A percentile compares a stretch with the other conserved stretches of the same genome.
Evolutionary conservation across 1,140 invertebrate genomes (phyloP).

Genomic region (Alviniconcha marisindica): DNA sequence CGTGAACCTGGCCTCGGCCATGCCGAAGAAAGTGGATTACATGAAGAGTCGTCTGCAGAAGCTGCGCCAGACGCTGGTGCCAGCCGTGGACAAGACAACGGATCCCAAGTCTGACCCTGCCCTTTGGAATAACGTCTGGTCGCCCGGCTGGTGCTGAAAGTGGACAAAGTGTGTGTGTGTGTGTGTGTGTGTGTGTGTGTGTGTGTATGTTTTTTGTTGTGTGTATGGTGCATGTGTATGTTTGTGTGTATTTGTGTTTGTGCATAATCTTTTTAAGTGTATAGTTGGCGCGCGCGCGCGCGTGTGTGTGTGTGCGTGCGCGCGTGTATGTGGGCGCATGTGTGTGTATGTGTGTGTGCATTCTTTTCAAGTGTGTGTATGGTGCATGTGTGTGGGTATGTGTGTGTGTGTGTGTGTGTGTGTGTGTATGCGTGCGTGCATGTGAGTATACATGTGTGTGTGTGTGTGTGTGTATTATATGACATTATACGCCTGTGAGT

Average conservation of each 20-base stretch:
- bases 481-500: not conserved
- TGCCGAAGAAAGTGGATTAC: not conserved
- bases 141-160: constrained; percentile 21
- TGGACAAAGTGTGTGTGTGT: not conserved
- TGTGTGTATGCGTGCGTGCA: not conserved
- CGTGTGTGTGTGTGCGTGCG: not conserved
- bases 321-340: not conserved
- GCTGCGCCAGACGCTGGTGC: constrained; percentile 2
- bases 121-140: not conserved
- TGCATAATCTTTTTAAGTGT: too few species aligned
- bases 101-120: not conserved
- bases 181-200: not conserved
- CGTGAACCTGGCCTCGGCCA: not conserved
- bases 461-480: too few species aligned
- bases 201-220: not conserved
- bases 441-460: not conserved
- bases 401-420: not conserved
- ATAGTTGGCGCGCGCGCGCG: not conserved
- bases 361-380: too few species aligned
- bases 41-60: not conserved
- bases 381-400: not conserved
- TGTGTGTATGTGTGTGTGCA: not conserved
- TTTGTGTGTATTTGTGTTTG: not conserved
- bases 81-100: not conserved
- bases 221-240: too few species aligned